Percentiles rank a stretch among this genome's conserved stretches.
Conservation (phyloP, 2,888 invertebrate species). For the Andrena fulva region DNA sequence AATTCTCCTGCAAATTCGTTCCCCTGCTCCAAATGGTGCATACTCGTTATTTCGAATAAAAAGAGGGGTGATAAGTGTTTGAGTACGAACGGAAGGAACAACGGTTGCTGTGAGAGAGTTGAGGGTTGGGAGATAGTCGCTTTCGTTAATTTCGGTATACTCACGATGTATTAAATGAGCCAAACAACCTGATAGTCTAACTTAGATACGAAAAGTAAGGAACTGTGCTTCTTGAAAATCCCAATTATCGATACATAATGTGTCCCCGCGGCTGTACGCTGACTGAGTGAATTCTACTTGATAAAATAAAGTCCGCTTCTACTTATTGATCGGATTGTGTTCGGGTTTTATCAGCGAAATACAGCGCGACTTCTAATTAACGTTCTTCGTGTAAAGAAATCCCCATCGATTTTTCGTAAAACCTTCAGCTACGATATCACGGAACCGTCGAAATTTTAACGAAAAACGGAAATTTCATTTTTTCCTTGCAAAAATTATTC, state of each 20-base stretch:
- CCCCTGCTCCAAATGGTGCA: background rate
- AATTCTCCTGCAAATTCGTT: background rate
- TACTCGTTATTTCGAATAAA: background rate
- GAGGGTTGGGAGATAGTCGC: background rate
- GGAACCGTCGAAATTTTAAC: background rate
- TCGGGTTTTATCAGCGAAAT: conserved; percentile 55
- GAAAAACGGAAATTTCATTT: conserved; percentile 2
- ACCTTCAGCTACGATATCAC: background rate
- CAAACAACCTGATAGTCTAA: conserved; percentile 38
- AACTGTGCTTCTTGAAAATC: conserved; percentile 45
- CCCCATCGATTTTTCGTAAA: background rate
- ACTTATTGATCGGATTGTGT: conserved; percentile 71
- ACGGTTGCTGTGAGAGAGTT: background rate
- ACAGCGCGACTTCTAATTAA: conserved; percentile 23
- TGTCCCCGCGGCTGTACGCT: conserved; percentile 39
- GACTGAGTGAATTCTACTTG: conserved; percentile 53
- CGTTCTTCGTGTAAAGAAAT: background rate
- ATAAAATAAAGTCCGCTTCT: conserved; percentile 66
- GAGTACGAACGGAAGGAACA: background rate
- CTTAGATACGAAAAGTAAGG: conserved; percentile 48
- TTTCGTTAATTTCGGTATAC: conserved; percentile 26
- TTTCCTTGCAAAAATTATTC: conserved; percentile 5
- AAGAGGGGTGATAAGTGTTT: background rate
- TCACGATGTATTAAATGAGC: conserved; percentile 48
- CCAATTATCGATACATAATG: conserved; percentile 66